A percentile compares a stretch with the other conserved stretches of the same genome.
phyloP scores from a whole-genome alignment of 2,888 invertebrate genomes.

The Ctena decussata region DNA sequence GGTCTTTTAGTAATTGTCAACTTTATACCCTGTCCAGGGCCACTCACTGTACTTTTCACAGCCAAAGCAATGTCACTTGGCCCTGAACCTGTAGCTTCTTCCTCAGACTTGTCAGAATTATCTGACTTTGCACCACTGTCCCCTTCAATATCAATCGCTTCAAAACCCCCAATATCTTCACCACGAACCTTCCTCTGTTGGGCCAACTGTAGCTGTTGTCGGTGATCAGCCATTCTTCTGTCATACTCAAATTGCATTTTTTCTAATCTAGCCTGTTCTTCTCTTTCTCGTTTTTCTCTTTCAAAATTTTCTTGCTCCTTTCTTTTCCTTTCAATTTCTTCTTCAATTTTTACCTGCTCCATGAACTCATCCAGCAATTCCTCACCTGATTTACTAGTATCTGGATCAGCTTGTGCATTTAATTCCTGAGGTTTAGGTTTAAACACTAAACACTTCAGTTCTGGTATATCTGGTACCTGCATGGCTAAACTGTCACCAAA shows the following conservation, averaged over 20 bases:
- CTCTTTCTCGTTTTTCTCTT: constrained; percentile 52
- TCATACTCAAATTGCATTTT: constrained; percentile 51
- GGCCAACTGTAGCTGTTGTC: constrained; percentile 48
- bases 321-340: constrained; percentile 72
- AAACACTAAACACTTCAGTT: constrained; percentile 70
- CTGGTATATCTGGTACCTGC: constrained; percentile 76
- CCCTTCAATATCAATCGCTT: constrained; percentile 65
- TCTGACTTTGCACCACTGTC: constrained; percentile 50
- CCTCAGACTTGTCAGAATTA: constrained; percentile 55
- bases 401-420: constrained; percentile 73
- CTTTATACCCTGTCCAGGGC: constrained; percentile 86
- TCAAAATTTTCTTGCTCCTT: constrained; percentile 59
- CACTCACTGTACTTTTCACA: constrained; percentile 56
- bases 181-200: constrained; percentile 49
- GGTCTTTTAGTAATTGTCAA: constrained; percentile 83
- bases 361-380: constrained; percentile 83
- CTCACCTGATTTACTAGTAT: constrained; percentile 81
- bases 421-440: constrained; percentile 68
- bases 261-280: constrained; percentile 38
- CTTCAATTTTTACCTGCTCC: constrained; percentile 77
- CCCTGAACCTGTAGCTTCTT: constrained; percentile 26
- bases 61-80: constrained; percentile 34
- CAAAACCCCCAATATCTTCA: constrained; percentile 52
- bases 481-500: constrained; percentile 85
- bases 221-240: constrained; percentile 64